Evolutionary conservation across 2,113 vertebrate genomes (phyloP), one percentile per base, ranked within the genome.

Genomic region (Poecilia latipinna): DNA sequence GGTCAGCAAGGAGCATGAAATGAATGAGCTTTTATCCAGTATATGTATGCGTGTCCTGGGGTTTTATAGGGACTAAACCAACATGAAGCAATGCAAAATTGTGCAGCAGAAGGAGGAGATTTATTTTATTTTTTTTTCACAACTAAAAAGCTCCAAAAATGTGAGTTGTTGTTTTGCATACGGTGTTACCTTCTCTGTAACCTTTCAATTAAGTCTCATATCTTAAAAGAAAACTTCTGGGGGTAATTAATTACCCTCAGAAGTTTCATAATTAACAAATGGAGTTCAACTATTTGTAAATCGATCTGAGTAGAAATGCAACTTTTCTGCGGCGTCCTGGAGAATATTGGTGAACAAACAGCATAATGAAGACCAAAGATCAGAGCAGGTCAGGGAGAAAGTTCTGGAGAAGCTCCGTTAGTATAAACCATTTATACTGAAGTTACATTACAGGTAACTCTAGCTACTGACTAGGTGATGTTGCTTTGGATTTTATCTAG

Each of bases 11-110:
- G 44, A 78, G 8, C 61, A 64, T 51, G 37, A 68, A 7, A n/a
- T 64, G 32, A 4, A n/a, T 77, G 31, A 77, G 70, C 57, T 70
- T 82, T 72, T 8, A 71, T 89, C 61, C 24, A 12, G 2, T 37
- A 57, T 70, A 39, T 22, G 0, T 5, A 0, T 24, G 8, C 24
- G 7, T 22, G 22, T 6, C 48, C 12, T 6, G 17, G 15, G 17
- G 22, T 54, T 54, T 19, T 24, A 54, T 54, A 8, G 13, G 39
- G 10, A 37, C 48, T 7, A 24, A 22, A 19, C 19, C 48, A 54
- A 8, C 19, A 24, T 22, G 19, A 2, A 54, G 17, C 7, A 6
- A 19, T 24, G 48, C 15, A 8, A 54, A 54, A 24, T 24, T 54
- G 19, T 54, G 48, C 17, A 51, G 48, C 6, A 22, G 48, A 51